Evolutionary conservation across 2,113 vertebrate species (phyloP), one percentile per base, ranked within the genome.

Genomic region (Microtus oregoni): DNA sequence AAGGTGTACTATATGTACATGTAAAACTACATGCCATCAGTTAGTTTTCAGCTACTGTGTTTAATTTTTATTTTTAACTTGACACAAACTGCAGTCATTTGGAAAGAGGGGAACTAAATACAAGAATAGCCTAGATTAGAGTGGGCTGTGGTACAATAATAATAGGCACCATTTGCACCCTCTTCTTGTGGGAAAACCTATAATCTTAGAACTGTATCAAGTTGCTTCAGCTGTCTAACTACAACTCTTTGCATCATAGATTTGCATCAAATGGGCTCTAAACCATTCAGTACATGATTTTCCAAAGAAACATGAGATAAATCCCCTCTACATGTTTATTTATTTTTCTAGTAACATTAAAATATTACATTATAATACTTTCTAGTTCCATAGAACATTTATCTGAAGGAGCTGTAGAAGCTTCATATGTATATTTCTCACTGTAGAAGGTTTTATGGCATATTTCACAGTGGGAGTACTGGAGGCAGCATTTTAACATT

Each of bases 301-400:
- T 89, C 87, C 38, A 26, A 73, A 76, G 76, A 92, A 88, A 72
- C 10, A 92, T 61, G 22, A 86, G 94, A 61, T 90, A 79, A 77
- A 5, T 13, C n/a, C 6, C n/a, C 12, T 85, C 13, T 38, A 24
- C 47, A 92, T 92, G 63, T 83, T 89, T 41, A 61, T 94, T 94
- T 89, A 78, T 92, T 93, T 93, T 94, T 95, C 28, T 94, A 41
- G 67, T 73, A 94, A 68, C 3, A 90, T 67, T 52, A 88, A 93
- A 81, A 92, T 61, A 61, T 82, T 82, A 38, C 94, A 96, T 91
- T 79, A 94, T 4, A 94, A 38, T 38, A 94, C 15, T 87, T 94
- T 88, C 72, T 50, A 72, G 44, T 94, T 82, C 50, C 44, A 35
- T 26, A 93, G 75, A 83, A 70, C 0, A 44, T 93, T 96, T 92